phyloP scores from a whole-genome alignment of 2,113 vertebrate genomes.

The Cyphomyrus discorhynchus region DNA sequence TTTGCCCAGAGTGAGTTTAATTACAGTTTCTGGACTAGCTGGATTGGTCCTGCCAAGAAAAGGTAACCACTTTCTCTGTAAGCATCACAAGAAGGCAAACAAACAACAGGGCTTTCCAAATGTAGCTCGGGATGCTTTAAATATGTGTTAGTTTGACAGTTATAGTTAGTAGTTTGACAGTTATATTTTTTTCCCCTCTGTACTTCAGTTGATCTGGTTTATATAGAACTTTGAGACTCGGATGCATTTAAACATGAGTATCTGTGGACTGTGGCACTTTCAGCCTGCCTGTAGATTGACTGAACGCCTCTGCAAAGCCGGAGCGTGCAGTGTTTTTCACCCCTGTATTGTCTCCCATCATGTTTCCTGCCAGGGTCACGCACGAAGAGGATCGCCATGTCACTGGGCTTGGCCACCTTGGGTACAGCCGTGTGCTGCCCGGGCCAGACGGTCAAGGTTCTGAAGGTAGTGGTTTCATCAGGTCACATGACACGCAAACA shows the following conservation, averaged over 20 bases:
- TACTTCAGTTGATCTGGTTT: background rate
- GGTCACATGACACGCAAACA: no score
- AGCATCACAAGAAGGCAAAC: background rate
- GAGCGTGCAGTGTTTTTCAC: background rate
- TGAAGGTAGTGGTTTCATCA: constrained; percentile 63
- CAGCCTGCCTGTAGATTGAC: background rate
- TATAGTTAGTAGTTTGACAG: background rate
- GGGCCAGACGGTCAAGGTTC: constrained; percentile 66
- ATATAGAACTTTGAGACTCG: background rate
- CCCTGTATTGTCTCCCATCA: background rate
- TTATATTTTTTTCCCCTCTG: background rate
- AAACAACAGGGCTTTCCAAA: background rate
- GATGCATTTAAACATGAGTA: background rate
- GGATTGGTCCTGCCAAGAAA: constrained; percentile 72
- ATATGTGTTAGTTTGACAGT: background rate
- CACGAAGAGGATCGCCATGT: constrained; percentile 69
- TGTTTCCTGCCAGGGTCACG: constrained; percentile 60
- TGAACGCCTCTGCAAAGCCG: background rate
- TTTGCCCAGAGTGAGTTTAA: constrained; percentile 67
- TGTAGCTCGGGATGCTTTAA: background rate
- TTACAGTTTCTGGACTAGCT: constrained; percentile 71
- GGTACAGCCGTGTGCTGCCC: constrained; percentile 80
- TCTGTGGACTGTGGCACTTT: background rate
- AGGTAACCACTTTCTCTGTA: constrained; percentile 54
- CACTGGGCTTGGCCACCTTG: constrained; percentile 65